phyloP scores from a whole-genome alignment of 2,888 invertebrate species.

The Metallyticus violacea region DNA sequence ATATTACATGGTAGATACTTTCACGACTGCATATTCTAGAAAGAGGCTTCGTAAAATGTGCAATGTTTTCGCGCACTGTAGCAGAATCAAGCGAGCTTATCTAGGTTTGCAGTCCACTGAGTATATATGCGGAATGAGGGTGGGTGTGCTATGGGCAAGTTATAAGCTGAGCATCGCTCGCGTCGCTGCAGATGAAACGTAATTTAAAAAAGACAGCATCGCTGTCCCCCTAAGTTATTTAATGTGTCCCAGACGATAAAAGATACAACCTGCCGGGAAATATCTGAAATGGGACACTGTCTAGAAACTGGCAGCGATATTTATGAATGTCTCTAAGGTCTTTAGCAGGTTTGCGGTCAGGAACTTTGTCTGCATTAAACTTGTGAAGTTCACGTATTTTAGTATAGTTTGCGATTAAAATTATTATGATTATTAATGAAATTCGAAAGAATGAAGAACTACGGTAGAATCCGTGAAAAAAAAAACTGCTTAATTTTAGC shows the following conservation, averaged over 20 bases:
- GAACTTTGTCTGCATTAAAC: no score
- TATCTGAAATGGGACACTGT: neutral
- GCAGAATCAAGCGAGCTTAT: conserved; percentile 3
- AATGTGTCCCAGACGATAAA: neutral
- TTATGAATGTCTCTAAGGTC: no score
- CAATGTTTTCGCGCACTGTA: neutral
- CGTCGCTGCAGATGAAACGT: conserved; percentile 2
- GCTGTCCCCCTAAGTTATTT: neutral
- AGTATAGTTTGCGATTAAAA: no score
- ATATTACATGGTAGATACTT: neutral
- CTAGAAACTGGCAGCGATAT: no score
- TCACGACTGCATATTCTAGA: neutral
- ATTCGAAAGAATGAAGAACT: no score
- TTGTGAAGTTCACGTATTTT: no score
- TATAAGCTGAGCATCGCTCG: neutral
- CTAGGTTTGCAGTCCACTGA: conserved; percentile 8
- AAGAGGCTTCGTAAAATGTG: neutral
- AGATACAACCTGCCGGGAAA: neutral
- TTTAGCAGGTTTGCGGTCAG: no score
- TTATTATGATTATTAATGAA: no score
- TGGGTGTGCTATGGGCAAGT: neutral
- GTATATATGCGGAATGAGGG: neutral
- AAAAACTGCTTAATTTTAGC: no score
- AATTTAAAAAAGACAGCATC: neutral
- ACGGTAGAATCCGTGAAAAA: no score